These are phyloP conservation scores for Sinonovacula constricta DNA, from an alignment of 1,140 invertebrate genomes.

Conservation along the genomic window DNA sequence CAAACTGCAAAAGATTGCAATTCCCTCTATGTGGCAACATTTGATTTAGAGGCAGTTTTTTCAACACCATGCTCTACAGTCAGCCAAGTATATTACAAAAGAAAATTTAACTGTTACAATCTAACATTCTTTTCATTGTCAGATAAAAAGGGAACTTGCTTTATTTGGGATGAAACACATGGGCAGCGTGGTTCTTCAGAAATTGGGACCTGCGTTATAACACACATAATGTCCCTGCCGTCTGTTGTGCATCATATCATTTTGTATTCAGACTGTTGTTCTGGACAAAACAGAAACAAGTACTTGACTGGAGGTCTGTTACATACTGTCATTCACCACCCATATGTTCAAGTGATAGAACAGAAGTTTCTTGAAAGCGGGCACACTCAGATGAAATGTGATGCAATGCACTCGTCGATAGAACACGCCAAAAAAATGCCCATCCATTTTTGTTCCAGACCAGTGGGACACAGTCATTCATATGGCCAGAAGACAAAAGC, in stretches of 20 bases:
- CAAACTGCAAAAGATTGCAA: not conserved
- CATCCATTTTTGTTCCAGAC: slow-evolving; percentile 15
- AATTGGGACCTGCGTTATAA: slow-evolving; percentile 12
- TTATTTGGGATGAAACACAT: slow-evolving; percentile 28
- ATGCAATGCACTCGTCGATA: slow-evolving; percentile 14
- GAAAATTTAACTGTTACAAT: slow-evolving; percentile 23
- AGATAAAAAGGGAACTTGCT: not conserved
- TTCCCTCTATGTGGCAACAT: slow-evolving; percentile 1
- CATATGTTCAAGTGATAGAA: slow-evolving; percentile 12
- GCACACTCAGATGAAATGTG: slow-evolving; percentile 35
- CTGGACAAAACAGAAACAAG: slow-evolving; percentile 43
- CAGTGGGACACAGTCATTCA: slow-evolving; percentile 36
- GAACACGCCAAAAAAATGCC: slow-evolving; percentile 26
- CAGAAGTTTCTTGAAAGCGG: slow-evolving; percentile 17
- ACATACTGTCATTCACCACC: slow-evolving; percentile 1
- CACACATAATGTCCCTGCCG: not conserved
- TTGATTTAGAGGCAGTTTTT: slow-evolving; percentile 25
- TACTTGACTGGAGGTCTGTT: slow-evolving; percentile 8
- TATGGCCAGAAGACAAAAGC: slow-evolving; percentile 27
- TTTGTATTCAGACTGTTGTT: slow-evolving; percentile 32
- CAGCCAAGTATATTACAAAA: slow-evolving; percentile 6
- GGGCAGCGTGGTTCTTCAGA: slow-evolving; percentile 15
- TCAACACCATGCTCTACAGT: slow-evolving; percentile 6
- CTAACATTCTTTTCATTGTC: not conserved
- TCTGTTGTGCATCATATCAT: not conserved